phyloP scores from a whole-genome alignment of 1,140 invertebrate genomes.

The Hylaeus anthracinus region DNA sequence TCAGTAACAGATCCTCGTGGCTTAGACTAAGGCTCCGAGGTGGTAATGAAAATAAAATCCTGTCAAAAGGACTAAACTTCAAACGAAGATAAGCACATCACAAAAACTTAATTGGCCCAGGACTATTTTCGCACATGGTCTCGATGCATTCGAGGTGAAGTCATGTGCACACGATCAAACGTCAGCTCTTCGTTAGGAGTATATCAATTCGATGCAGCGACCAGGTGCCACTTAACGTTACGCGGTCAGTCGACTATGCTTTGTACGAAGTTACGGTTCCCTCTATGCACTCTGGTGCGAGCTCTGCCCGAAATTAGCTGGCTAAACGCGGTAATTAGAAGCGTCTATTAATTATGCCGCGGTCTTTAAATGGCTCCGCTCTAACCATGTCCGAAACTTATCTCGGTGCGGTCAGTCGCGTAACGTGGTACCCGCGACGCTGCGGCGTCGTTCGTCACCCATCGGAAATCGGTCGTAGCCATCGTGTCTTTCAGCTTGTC shows the following conservation, averaged over 20 bases:
- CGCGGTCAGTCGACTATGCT: neutral
- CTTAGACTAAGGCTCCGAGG: too few relatives aligned
- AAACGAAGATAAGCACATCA: too few relatives aligned
- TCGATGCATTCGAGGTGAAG: neutral
- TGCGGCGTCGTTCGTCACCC: too few relatives aligned
- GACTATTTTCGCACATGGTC: neutral
- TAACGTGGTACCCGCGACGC: neutral
- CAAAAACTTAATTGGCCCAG: neutral
- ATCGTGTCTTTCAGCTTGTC: too few relatives aligned
- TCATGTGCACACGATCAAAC: neutral
- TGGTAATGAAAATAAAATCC: too few relatives aligned
- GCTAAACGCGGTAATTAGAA: constrained; percentile 64
- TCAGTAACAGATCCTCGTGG: too few relatives aligned
- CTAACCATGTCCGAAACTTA: constrained; percentile 10
- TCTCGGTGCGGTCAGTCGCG: neutral
- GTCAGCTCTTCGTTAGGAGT: constrained; percentile 20
- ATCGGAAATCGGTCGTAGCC: neutral
- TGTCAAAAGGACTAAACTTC: too few relatives aligned
- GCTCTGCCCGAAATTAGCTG: constrained; percentile 49
- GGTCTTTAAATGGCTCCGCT: constrained; percentile 28
- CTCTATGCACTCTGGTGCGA: constrained; percentile 22
- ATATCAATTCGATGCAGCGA: constrained; percentile 51
- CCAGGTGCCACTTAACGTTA: constrained; percentile 49
- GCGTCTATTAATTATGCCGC: constrained; percentile 59
- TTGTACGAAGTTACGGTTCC: neutral